Conservation (phyloP, 2,113 vertebrate species). For the Tricholaema leucomelas region DNA sequence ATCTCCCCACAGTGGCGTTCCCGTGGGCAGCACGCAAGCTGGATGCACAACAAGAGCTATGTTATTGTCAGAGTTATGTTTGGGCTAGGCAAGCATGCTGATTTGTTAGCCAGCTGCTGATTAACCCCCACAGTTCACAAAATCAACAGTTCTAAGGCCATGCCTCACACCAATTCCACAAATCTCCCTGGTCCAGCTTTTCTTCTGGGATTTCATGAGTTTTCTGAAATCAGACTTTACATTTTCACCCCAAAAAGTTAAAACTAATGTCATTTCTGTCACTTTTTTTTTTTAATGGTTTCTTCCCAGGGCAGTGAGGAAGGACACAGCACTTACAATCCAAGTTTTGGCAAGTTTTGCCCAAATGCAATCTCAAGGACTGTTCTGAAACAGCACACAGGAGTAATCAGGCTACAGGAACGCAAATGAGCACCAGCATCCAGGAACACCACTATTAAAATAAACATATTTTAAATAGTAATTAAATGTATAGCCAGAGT, state of each 20-base stretch:
- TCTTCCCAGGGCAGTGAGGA: not conserved
- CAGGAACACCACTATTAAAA: not conserved
- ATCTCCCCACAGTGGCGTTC: not conserved
- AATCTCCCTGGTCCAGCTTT: not conserved
- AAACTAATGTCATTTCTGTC: not conserved
- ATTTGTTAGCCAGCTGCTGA: not conserved
- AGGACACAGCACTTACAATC: not conserved
- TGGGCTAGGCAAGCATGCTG: not conserved
- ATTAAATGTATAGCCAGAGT: not conserved
- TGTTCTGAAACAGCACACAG: not conserved
- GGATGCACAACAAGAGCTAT: not conserved
- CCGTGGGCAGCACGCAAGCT: not conserved
- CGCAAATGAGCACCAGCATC: not conserved
- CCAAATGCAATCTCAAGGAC: not conserved
- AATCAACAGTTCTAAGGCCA: not conserved
- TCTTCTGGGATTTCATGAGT: not conserved
- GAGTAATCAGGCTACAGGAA: not conserved
- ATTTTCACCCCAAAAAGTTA: not conserved
- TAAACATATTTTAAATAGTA: not conserved
- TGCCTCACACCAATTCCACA: not conserved
- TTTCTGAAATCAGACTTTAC: not conserved
- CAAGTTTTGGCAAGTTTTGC: not conserved
- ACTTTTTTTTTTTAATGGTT: not conserved
- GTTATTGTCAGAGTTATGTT: constrained; percentile 11
- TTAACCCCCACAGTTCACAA: not conserved